phyloP scores from a whole-genome alignment of 2,888 invertebrate genomes.

The Ferdinandea cuprea region DNA sequence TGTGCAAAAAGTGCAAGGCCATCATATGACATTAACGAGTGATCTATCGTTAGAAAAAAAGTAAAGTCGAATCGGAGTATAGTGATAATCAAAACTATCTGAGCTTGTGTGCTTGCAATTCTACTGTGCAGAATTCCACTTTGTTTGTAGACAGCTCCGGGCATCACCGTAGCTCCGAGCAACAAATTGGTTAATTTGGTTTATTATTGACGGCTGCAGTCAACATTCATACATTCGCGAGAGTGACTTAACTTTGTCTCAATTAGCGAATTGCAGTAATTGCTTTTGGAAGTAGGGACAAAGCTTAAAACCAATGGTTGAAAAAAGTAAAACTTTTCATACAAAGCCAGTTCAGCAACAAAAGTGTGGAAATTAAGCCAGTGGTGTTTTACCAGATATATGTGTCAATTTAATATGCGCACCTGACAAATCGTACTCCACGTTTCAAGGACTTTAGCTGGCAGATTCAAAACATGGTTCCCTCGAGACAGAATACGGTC shows the following conservation, averaged over 20 bases:
- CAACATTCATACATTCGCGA: conserved; percentile 23
- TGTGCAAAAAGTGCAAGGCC: conserved; percentile 22
- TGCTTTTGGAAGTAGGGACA: conserved; percentile 30
- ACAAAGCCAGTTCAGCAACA: conserved; percentile 22
- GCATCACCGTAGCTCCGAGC: conserved; percentile 8
- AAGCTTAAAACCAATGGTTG: conserved; percentile 1
- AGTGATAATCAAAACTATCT: background rate
- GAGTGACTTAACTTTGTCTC: conserved; percentile 8
- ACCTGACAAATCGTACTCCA: conserved; percentile 17
- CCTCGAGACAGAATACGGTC: conserved; percentile 7
- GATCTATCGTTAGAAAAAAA: background rate
- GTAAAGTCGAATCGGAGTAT: background rate
- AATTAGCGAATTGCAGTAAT: background rate
- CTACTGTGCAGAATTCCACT: conserved; percentile 7
- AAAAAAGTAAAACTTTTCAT: conserved; percentile 10
- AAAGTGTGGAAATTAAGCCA: conserved; percentile 21
- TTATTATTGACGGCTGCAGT: conserved; percentile 38
- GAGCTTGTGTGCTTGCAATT: conserved; percentile 6
- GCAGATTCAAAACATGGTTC: conserved; percentile 8
- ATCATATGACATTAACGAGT: conserved; percentile 9
- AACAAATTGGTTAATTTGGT: background rate
- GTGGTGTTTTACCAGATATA: conserved; percentile 24
- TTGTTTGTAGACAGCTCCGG: conserved; percentile 25
- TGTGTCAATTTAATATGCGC: conserved; percentile 14
- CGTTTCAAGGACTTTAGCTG: conserved; percentile 20